These are phyloP conservation scores for Indicator indicator DNA, from an alignment of 2,113 vertebrate species.

Conservation along the genomic window DNA sequence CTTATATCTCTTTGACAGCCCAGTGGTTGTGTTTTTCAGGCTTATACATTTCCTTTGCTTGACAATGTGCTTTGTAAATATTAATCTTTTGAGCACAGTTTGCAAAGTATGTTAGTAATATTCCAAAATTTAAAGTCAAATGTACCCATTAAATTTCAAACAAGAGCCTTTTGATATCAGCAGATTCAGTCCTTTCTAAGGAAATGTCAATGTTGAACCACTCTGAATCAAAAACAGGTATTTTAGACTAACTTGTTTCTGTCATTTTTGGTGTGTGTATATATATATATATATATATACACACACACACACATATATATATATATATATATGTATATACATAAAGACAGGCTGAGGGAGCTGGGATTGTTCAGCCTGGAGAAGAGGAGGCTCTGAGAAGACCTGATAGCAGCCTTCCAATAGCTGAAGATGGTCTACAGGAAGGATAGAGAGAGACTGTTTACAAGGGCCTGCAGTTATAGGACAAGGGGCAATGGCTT, in stretches of 20 bases:
- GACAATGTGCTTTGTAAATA: background rate
- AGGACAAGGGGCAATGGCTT: too few species aligned
- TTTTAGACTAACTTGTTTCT: background rate
- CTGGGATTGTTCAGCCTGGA: too few species aligned
- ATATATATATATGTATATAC: too few species aligned
- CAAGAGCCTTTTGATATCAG: fast-evolving
- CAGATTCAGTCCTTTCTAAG: background rate
- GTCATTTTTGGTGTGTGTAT: too few species aligned
- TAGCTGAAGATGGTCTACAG: too few species aligned
- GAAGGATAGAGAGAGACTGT: too few species aligned
- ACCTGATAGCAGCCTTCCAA: too few species aligned
- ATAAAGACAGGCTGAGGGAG: too few species aligned
- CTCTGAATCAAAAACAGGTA: background rate
- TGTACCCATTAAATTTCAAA: background rate
- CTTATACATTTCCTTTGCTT: background rate
- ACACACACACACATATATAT: too few species aligned
- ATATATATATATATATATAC: too few species aligned
- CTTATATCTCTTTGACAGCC: background rate
- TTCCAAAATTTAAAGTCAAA: background rate
- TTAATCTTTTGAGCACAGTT: background rate
- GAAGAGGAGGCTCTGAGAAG: too few species aligned
- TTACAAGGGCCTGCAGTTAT: too few species aligned
- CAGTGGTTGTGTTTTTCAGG: background rate
- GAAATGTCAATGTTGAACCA: background rate
- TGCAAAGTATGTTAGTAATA: background rate